These are phyloP conservation scores for Pholis gunnellus DNA, from an alignment of 2,113 vertebrate genomes.

Conservation along the genomic window DNA sequence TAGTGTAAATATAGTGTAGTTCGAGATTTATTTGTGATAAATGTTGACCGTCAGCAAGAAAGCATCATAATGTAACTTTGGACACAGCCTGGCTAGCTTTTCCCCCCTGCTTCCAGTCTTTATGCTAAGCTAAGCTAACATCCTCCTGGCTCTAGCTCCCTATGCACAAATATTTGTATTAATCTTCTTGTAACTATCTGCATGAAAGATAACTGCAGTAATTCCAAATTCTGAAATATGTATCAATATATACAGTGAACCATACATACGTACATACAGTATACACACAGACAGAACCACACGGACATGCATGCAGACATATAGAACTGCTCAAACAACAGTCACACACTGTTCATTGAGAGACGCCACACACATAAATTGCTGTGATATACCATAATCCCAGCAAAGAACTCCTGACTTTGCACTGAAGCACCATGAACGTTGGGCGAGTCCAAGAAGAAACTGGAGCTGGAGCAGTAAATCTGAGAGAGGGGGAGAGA, in stretches of 20 bases:
- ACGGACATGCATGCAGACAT: not conserved
- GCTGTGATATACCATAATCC: conserved; percentile 85
- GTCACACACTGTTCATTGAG: not conserved
- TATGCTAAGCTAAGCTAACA: not conserved
- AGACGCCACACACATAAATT: not conserved
- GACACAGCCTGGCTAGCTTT: not conserved
- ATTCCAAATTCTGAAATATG: not conserved
- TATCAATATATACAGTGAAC: not conserved
- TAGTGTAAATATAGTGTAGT: too few species aligned
- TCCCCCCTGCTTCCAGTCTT: not conserved
- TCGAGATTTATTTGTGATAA: not conserved
- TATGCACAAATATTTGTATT: not conserved
- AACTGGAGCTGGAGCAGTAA: conserved; percentile 88
- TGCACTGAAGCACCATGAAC: conserved; percentile 81
- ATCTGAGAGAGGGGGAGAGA: conserved; percentile 77
- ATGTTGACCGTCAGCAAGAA: not conserved
- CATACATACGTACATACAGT: not conserved
- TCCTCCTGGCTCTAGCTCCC: not conserved
- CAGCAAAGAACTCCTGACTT: conserved; percentile 91
- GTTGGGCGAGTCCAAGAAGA: conserved; percentile 87
- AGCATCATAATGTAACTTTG: not conserved
- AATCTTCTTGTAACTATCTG: not conserved
- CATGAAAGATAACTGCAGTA: not conserved
- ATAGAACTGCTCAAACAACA: not conserved
- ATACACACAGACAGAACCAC: not conserved